These are phyloP conservation scores for Antheraea pernyi DNA, from an alignment of 1,140 invertebrate genomes.

Conservation along the genomic window DNA sequence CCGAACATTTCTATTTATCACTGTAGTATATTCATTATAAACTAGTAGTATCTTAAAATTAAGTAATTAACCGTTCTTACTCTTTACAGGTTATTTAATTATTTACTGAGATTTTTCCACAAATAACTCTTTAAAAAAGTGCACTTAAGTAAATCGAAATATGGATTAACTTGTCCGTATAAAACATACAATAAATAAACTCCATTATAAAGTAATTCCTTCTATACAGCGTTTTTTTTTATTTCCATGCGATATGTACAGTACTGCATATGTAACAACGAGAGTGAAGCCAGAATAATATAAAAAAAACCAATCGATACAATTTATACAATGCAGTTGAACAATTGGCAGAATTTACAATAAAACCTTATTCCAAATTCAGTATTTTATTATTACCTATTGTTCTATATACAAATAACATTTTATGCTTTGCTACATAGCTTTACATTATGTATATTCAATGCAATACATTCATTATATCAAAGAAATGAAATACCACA, in stretches of 20 bases:
- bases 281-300: neutral
- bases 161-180: too few species aligned
- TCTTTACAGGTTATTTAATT: too few species aligned
- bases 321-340: neutral
- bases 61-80: too few species aligned
- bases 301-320: neutral
- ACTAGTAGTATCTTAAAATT: too few species aligned
- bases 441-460: neutral
- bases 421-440: neutral
- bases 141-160: too few species aligned
- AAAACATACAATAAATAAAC: too few species aligned
- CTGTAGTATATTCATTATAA: too few species aligned
- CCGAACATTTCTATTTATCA: too few species aligned
- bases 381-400: slow-evolving; percentile 1
- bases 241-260: neutral
- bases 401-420: neutral
- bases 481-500: neutral
- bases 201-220: too few species aligned
- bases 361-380: neutral
- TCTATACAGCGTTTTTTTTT: too few species aligned
- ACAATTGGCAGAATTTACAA: neutral
- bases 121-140: too few species aligned
- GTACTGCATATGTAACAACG: neutral
- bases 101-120: too few species aligned
- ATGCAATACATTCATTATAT: neutral